Conservation (phyloP, 2,113 vertebrate species). For the Rhabdornis inornatus region DNA sequence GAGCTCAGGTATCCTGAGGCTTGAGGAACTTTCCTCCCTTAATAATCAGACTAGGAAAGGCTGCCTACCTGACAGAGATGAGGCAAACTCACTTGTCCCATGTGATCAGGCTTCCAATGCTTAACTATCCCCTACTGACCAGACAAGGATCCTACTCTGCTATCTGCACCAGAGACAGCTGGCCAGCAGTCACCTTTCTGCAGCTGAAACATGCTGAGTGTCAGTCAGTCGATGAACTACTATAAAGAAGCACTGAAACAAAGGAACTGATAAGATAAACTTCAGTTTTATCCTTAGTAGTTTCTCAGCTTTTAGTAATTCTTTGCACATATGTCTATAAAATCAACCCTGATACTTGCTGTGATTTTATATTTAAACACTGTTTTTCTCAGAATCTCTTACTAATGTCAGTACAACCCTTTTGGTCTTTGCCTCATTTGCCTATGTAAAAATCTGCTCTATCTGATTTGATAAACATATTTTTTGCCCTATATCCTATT, state of each 20-base stretch:
- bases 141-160: not conserved
- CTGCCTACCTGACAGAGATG: conserved; percentile 3
- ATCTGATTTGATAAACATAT: not conserved
- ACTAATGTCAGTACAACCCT: not conserved
- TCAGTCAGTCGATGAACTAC: not conserved
- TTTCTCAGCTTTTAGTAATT: not conserved
- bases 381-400: not conserved
- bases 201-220: conserved; percentile 22
- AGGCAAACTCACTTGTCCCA: not conserved
- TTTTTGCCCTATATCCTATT: not conserved
- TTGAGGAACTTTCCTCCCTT: not conserved
- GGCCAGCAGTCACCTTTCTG: conserved; percentile 51
- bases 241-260: not conserved
- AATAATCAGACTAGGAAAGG: conserved; percentile 11
- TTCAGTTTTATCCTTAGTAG: not conserved
- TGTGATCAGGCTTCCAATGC: not conserved
- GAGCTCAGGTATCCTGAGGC: not conserved
- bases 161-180: conserved; percentile 45
- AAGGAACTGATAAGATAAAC: not conserved
- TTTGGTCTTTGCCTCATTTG: not conserved
- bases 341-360: not conserved
- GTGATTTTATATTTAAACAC: not conserved
- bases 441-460: not conserved
- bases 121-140: not conserved
- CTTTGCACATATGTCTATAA: not conserved